phyloP scores from a whole-genome alignment of 2,113 vertebrate genomes.

The Thamnophis sirtalis region DNA sequence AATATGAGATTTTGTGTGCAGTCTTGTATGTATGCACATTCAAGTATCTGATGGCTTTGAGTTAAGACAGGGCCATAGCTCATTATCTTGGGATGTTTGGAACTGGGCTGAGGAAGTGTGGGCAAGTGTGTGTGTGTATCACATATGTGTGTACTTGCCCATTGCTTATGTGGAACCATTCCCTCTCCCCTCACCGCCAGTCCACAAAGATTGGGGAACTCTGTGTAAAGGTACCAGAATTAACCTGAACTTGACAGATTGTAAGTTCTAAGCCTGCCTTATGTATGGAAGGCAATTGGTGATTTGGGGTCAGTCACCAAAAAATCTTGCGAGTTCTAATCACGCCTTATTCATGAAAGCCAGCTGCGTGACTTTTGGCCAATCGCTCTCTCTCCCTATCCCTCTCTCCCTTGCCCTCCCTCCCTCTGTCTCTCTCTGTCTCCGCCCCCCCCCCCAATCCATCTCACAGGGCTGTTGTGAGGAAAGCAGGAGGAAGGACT shows the following conservation, averaged over 20 bases:
- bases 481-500: neutral
- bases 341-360: neutral
- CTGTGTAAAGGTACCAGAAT: neutral
- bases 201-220: neutral
- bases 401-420: no score
- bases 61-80: neutral
- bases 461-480: neutral
- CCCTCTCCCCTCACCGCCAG: neutral
- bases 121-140: neutral
- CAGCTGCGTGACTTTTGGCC: no score
- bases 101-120: neutral
- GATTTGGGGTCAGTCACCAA: neutral
- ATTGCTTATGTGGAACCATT: neutral
- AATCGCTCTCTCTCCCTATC: no score
- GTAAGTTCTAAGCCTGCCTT: neutral
- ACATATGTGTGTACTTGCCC: no score
- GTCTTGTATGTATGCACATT: neutral
- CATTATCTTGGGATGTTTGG: neutral
- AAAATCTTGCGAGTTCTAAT: neutral
- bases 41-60: neutral
- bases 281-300: neutral
- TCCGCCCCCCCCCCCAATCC: neutral
- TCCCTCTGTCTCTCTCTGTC: no score
- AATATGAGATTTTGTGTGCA: neutral
- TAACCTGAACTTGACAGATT: neutral